Base-by-base conservation (phyloP, 2,797 vertebrate species). In the Chiroxiphia lanceolata region DNA sequence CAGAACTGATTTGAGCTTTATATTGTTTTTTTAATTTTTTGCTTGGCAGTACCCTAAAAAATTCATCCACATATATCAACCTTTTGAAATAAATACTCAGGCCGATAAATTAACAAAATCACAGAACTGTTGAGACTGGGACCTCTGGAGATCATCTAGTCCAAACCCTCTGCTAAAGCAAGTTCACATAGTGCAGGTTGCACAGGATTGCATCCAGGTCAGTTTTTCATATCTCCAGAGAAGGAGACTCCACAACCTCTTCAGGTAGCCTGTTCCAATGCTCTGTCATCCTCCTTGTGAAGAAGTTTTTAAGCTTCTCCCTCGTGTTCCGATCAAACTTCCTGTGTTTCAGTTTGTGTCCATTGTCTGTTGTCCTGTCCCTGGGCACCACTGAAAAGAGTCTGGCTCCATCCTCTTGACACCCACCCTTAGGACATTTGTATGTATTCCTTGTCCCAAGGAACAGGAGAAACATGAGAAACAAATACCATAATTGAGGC, bases 171-270 rank as follows among this genome's bases (percentile, higher is more conserved):
- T 44, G 15, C 36, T 63, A 18, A 29, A 64, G 19, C 8, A 57
- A 57, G 19, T 44, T 77, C 23, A 50, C 14, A n/a, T 9, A 45
- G 20, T 45, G 8, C 23, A 42, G 3, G 15, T 27, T 33, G 7
- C 29, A 31, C 44, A 45, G 29, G 12, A 40, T 38, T 64, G 14
- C 8, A 22, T 6, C 11, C 36, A n/a, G 23, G 9, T 0, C 0
- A 23, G 26, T 38, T 89, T 57, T 77, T 10, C 51, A 11, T 22
- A 57, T 15, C 17, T 64, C 38, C n/a, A 34, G 19, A 59, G 36
- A 50, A 56, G 23, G 17, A 77, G n/a, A 34, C 12, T 40, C 20
- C 25, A 34, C 26, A 57, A 3, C 76, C 8, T 77, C 56, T 77
- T 38, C 26, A 12, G 8, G 6, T 8, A 77, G 23, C 4, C 44